Percentiles rank a stretch among this genome's conserved stretches.
These are phyloP conservation scores for Chauna torquata DNA, from an alignment of 2,113 vertebrate genomes.

Conservation along the genomic window DNA sequence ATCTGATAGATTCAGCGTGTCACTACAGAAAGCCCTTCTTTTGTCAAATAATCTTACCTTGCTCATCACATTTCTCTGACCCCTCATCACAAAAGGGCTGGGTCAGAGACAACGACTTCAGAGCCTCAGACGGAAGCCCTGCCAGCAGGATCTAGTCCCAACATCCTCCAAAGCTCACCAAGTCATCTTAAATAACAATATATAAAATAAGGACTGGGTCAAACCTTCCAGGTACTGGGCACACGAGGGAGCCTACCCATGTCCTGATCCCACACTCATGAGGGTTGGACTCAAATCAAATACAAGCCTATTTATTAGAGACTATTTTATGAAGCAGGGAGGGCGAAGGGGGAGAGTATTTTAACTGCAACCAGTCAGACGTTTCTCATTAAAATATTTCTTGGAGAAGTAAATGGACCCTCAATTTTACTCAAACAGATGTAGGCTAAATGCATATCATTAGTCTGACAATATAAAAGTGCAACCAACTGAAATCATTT, in stretches of 20 bases:
- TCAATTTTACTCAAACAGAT: conserved; percentile 49
- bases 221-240: neutral
- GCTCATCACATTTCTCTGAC: neutral
- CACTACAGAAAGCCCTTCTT: neutral
- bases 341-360: neutral
- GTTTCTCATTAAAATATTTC: conserved; percentile 64
- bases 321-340: neutral
- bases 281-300: neutral
- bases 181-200: conserved; percentile 15
- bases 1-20: fast-evolving
- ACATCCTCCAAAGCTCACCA: conserved; percentile 21
- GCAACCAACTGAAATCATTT: conserved; percentile 44
- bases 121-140: neutral
- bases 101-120: neutral
- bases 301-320: neutral
- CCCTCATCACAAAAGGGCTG: neutral
- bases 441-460: conserved; percentile 36
- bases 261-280: neutral
- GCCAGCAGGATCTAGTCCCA: neutral
- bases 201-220: neutral
- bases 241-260: neutral
- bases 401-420: conserved; percentile 31
- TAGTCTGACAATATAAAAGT: conserved; percentile 32
- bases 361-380: conserved; percentile 51
- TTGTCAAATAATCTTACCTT: conserved; percentile 27